Evolutionary conservation across 2,888 invertebrate species (phyloP).

Genomic region (Caenorhabditis sp.): DNA sequence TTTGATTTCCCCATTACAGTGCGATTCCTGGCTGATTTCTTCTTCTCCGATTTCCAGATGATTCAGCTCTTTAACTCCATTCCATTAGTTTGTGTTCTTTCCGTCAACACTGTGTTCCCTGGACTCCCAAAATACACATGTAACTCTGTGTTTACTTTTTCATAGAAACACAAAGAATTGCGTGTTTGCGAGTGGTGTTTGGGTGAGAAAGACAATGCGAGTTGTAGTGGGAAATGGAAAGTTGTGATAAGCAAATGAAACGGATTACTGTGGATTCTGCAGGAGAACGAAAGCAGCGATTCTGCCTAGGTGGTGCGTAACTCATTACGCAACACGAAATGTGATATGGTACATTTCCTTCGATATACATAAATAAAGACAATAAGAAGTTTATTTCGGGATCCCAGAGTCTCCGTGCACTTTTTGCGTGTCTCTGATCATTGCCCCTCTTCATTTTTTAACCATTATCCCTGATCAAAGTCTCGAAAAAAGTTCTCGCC

Average conservation of each 20-base stretch:
- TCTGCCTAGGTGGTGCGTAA: too few relatives aligned
- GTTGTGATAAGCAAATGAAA: neutral
- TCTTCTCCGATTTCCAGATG: neutral
- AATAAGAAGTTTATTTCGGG: neutral
- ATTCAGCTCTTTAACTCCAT: neutral
- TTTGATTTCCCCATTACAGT: too few relatives aligned
- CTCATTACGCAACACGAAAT: neutral
- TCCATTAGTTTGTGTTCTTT: constrained; percentile 11
- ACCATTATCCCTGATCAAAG: neutral
- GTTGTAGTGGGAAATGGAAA: neutral
- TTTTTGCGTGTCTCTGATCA: neutral
- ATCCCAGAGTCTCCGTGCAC: neutral
- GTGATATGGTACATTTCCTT: too few relatives aligned
- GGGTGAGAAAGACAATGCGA: neutral
- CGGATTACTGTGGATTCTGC: too few relatives aligned
- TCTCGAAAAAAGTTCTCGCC: constrained; percentile 8
- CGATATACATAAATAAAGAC: too few relatives aligned
- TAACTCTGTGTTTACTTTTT: constrained; percentile 38
- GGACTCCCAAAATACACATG: constrained; percentile 43
- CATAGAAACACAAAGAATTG: constrained; percentile 30
- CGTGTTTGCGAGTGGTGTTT: constrained; percentile 56
- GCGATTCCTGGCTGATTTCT: neutral
- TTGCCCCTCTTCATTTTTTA: neutral
- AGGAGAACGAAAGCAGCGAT: too few relatives aligned
- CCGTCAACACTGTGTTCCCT: constrained; percentile 41